phyloP scores from a whole-genome alignment of 2,797 vertebrate genomes.

The Acanthis flammea region DNA sequence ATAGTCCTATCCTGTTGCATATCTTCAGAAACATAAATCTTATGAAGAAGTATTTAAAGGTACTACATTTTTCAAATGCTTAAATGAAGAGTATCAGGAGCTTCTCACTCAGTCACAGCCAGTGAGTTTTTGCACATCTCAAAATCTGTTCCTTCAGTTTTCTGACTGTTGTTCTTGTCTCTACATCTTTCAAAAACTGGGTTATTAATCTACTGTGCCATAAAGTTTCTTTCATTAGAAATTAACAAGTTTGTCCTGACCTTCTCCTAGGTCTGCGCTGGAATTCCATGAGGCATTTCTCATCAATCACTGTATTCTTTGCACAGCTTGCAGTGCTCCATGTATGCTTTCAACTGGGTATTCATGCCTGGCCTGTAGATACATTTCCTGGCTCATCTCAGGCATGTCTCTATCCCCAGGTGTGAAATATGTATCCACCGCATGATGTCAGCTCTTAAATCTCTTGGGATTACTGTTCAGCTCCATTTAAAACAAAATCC shows the following conservation, averaged over 20 bases:
- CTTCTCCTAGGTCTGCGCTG: neutral
- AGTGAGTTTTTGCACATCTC: neutral
- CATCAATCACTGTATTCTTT: slow-evolving; percentile 24
- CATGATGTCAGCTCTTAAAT: slow-evolving; percentile 48
- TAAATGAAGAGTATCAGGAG: neutral
- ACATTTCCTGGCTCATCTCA: slow-evolving; percentile 61
- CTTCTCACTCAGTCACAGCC: neutral
- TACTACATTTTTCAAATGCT: neutral
- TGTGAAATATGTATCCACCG: slow-evolving; percentile 43
- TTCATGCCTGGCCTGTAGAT: slow-evolving; percentile 47
- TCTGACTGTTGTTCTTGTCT: neutral
- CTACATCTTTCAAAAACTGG: neutral
- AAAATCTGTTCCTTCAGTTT: neutral
- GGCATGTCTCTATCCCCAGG: slow-evolving; percentile 51
- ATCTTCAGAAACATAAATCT: neutral
- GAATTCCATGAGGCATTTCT: slow-evolving; percentile 6
- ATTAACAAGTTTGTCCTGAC: neutral
- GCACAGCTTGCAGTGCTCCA: slow-evolving; percentile 3
- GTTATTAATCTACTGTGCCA: neutral
- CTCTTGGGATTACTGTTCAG: slow-evolving; percentile 37
- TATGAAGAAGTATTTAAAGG: neutral
- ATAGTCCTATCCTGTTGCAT: neutral
- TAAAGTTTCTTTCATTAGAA: slow-evolving; percentile 6
- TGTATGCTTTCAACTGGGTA: slow-evolving; percentile 9
- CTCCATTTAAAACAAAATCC: slow-evolving; percentile 39